Base-by-base conservation (phyloP, 2,797 vertebrate genomes). In the Adrianichthys oophorus region DNA sequence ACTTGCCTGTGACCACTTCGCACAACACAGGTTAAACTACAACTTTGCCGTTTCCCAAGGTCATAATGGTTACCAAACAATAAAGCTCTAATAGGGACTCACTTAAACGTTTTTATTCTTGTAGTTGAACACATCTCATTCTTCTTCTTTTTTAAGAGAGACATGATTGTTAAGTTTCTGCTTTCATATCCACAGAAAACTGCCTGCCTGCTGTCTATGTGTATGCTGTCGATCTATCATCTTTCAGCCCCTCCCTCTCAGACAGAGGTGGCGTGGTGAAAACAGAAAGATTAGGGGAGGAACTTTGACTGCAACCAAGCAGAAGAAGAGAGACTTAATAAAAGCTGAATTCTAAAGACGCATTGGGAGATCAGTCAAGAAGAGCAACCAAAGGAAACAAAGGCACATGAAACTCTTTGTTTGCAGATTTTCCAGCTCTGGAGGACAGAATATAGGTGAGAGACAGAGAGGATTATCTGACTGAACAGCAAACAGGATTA, bases 381-480 rank as follows among this genome's bases (percentile, higher is more conserved):
- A 43, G 52, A 32, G 29, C 29, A 26, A 7, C 26, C 45, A 42
- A 48, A 46, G 41, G 43, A 47, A 58, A 15, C 3, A 3, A 53
- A 32, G 68, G 58, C 56, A 59, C 57, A 73, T 58, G 51, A 62
- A 48, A 62, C 24, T 62, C 76, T 56, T 63, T 49, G 47, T 53
- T 60, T 58, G 29, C 55, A 62, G 68, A 75, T 79, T 65, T 66
- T 62, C 46, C 37, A 59, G 60, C 57, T 73, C 42, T 15, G 79
- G 68, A 54, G 59, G 66, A 78, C 77, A 80, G 74, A 60, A 75
- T 78, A 76, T 70, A 87, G 85, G 85, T 86, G 82, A 85, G 77
- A 85, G 78, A 72, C 79, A 74, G 69, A 60, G 66, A 76, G 84
- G 86, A 87, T 89, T 85, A 89, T 80, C 74, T 29, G 71, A 76